Conservation (phyloP, 2,113 vertebrate genomes). For the Myrmecobius fasciatus region DNA sequence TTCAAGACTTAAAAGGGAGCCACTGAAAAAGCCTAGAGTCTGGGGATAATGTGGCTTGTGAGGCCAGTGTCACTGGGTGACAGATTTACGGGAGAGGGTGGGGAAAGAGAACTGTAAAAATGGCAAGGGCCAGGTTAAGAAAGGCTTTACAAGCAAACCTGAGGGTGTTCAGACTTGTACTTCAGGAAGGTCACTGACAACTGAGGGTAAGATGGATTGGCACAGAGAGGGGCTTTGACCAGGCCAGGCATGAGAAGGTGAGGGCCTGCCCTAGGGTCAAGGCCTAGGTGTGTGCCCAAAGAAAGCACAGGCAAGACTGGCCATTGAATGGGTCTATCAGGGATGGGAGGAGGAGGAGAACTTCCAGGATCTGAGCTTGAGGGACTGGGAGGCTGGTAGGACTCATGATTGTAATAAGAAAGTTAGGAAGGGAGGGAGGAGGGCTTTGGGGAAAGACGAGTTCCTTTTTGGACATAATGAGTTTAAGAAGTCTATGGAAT, state of each 20-base stretch:
- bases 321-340: background rate
- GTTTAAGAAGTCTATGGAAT: background rate
- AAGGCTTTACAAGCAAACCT: background rate
- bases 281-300: background rate
- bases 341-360: background rate
- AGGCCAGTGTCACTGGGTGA: background rate
- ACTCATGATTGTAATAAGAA: background rate
- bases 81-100: background rate
- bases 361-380: background rate
- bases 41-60: background rate
- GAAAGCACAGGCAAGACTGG: background rate
- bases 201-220: background rate
- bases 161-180: background rate
- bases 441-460: background rate
- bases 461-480: background rate
- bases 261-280: background rate
- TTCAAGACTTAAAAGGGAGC: background rate
- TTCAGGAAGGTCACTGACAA: background rate
- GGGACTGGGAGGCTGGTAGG: background rate
- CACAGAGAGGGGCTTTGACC: background rate
- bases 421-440: background rate
- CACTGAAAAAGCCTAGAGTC: background rate
- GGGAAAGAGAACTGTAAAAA: background rate
- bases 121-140: background rate
- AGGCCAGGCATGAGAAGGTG: background rate